Evolutionary conservation across 1,140 invertebrate species (phyloP), one percentile per base, ranked within the genome.

Genomic region (Stenopsyche tienmushanensis): DNA sequence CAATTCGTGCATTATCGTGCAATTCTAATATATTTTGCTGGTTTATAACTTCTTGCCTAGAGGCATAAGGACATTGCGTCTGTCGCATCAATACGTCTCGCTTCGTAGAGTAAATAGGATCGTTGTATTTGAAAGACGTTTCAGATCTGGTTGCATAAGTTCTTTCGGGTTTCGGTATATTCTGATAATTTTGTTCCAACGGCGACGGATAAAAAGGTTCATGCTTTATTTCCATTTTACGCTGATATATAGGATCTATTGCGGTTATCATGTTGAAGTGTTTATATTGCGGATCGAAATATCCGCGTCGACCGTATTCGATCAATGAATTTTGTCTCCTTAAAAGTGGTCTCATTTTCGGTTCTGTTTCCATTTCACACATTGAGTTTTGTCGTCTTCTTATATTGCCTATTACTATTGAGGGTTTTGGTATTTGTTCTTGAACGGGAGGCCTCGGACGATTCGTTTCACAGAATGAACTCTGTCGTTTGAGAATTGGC

Each of bases 161-260:
- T 65, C 79, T 75, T 65, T 78, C 76, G 20, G 78, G 78, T 66
- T 80, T 80, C 73, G 80, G 78, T 64, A 80, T 77, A 79, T 72
- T 67, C 78, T 71, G 72, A 78, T 74, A 23, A 77, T 76, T 73
- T 78, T 80, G 60, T 76, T 77, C 77, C n/a, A n/a, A 18, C 5
- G 26, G 34, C 18, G 50, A 53, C n/a, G 5, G 78, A 60, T 77
- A 76, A 71, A 79, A 80, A 13, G 79, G 78, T 77, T 81, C 79
- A 52, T 80, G 77, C 72, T 78, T 80, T 58, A 73, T 74, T 73
- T 80, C 78, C 62, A 77, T 73, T 54, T 77, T 77, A 75, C 79
- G 78, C 78, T 81, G 80, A 76, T 82, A 82, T 65, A 82, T 76
- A 21, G 80, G 80, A 71, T 82, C 80, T 74, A 82, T 82, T 74